Conservation (phyloP, 2,113 vertebrate species). For the Heteronetta atricapilla region DNA sequence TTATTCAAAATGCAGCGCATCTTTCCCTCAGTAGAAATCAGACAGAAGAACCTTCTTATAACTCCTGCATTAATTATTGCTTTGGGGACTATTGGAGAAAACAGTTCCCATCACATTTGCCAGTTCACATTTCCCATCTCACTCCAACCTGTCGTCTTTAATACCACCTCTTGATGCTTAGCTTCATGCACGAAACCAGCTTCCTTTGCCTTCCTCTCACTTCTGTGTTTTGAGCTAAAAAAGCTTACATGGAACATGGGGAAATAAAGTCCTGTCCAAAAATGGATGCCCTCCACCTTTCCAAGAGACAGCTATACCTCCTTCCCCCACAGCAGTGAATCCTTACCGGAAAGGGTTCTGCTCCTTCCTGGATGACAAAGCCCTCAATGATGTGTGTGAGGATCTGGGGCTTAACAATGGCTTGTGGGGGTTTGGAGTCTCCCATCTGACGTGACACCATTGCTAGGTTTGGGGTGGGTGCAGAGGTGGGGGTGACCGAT, state of each 20-base stretch:
- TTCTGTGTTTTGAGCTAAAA: background rate
- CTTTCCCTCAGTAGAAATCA: background rate
- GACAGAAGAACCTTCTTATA: background rate
- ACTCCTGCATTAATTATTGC: background rate
- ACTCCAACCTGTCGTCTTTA: background rate
- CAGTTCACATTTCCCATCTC: background rate
- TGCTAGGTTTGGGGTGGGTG: slow-evolving; percentile 69
- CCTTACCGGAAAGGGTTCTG: slow-evolving; percentile 96
- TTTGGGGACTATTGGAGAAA: background rate
- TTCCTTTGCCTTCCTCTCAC: background rate
- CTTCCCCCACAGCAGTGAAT: background rate
- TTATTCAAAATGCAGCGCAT: background rate
- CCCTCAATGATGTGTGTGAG: slow-evolving; percentile 98
- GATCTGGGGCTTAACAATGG: slow-evolving; percentile 98
- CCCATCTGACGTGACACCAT: slow-evolving; percentile 80
- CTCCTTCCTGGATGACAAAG: slow-evolving; percentile 98
- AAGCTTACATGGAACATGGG: background rate
- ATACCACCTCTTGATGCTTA: background rate
- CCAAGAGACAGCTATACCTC: background rate
- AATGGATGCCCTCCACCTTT: background rate
- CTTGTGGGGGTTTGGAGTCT: slow-evolving; percentile 91
- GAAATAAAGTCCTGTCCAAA: background rate
- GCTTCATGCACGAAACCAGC: background rate
- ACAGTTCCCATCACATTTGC: background rate
- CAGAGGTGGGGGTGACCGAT: slow-evolving; percentile 48